These are phyloP conservation scores for Dioctria linearis DNA, from an alignment of 2,888 invertebrate genomes.

Conservation along the genomic window DNA sequence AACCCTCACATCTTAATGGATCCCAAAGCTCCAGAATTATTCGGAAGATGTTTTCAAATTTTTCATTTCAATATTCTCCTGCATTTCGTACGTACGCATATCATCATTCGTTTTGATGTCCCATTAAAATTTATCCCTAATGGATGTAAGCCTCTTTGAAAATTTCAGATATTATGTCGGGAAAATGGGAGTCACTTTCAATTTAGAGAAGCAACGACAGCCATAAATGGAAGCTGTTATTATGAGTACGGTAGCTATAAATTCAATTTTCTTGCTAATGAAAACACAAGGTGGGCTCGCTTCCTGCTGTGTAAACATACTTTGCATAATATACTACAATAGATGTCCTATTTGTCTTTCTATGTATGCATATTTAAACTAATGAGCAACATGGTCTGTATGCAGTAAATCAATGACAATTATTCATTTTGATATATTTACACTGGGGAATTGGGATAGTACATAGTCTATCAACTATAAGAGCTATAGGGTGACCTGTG, in stretches of 20 bases:
- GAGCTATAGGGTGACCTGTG: no score
- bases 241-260: neutral
- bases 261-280: slow-evolving; percentile 14
- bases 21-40: neutral
- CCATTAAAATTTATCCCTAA: neutral
- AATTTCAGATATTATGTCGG: neutral
- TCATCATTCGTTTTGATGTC: neutral
- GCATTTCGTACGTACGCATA: neutral
- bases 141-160: neutral
- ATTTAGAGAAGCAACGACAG: no score
- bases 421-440: no score
- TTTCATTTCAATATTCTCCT: neutral
- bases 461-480: no score
- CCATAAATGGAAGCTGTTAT: neutral
- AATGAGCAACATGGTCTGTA: no score
- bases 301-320: neutral
- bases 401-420: no score
- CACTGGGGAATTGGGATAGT: no score
- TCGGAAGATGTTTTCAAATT: neutral
- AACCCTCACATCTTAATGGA: neutral
- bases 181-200: neutral
- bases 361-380: no score
- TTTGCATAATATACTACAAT: no score
- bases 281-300: neutral
- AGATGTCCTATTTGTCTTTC: no score